Base-by-base conservation (phyloP, 2,113 vertebrate genomes). In the Orycteropus afer region DNA sequence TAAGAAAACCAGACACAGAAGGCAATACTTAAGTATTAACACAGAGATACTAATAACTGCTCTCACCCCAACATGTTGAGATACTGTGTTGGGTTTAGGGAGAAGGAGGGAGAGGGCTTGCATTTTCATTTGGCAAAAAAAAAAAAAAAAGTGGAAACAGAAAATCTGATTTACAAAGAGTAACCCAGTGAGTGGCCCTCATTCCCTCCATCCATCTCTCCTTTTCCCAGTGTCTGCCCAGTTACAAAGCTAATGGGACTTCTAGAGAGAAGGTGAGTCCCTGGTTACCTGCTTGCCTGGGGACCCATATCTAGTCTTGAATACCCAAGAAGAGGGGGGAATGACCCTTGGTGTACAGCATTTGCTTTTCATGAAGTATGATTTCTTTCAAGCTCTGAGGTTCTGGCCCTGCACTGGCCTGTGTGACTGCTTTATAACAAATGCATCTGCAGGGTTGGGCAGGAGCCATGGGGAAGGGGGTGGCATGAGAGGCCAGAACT, bases 341-440 rank as follows among this genome's bases (percentile, higher is more conserved):
- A 65, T 22, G 34, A 32, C 67, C 80, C 47, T 90, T 82, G 13
- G 2, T 22, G 20, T 42, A 17, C 45, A 77, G 61, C 76, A 59
- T 37, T 45, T 89, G 89, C 57, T 84, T 88, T 84, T 80, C 86
- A 86, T 55, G 55, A 90, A 95, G 25, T 2, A 53, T 86, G 85
- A 85, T 81, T 90, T 91, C 63, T 91, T 89, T 84, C 88, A 80
- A 42, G n/a, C 14, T 45, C 23, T 67, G 51, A 74, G 71, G 65
- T 93, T 89, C 77, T 77, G 86, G 55, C 65, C 73, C 74, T 53
- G 59, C 61, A 61, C 77, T 87, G 61, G 65, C 27, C 78, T 81
- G 69, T 55, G 47, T 86, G 91, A 86, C 34, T 74, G 59, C 73
- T 90, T 96, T 89, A 82, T 53, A 83, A 96, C n/a, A 51, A 89